Evolutionary conservation across 2,888 invertebrate genomes (phyloP), one percentile per base, ranked within the genome.

Genomic region (Lissonota sp.): DNA sequence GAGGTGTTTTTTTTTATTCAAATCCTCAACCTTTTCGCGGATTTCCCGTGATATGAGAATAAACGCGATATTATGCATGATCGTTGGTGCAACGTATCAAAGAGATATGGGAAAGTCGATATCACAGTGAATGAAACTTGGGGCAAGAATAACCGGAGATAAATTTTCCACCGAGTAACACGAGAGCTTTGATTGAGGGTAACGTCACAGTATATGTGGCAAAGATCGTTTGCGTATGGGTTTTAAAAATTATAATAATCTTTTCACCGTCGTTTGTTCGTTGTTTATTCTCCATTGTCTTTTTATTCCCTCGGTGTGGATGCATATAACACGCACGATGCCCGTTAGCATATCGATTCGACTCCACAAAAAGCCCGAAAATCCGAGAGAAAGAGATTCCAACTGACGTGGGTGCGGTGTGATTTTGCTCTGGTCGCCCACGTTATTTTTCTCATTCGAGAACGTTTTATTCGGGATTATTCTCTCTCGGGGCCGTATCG

Each of bases 271-370:
- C 49, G 44, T 16, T 37, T 72, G n/a, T 51, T 67, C 26, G 49
- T 49, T 7, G 40, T 42, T 64, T 58, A 63, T 73, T 53, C 40
- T 37, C 44, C 5, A 16, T 10, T 55, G n/a, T 0, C 5, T 51
- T 75, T 63, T 64, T 66, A 46, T 66, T 49, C 6, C 42, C 58
- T 70, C 44, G 55, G n/a, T 4, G 8, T 7, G 5, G 42, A 16
- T 6, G 14, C 42, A 14, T 16, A 12, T 58, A 7, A 51, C n/a
- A 16, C 60, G 44, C 42, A 49, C 58, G 37, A 75, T 69, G 39
- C 62, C 53, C 55, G 66, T 71, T 76, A 55, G 75, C 60, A 53
- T 42, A 74, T 74, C 58, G 66, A 66, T 74, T 66, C 16, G 57
- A 66, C 58, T 44, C 58, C 53, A 44, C 42, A 72, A 51, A 57